Evolutionary conservation across 2,888 invertebrate genomes (phyloP).

Genomic region (Drosophila neonasuta): DNA sequence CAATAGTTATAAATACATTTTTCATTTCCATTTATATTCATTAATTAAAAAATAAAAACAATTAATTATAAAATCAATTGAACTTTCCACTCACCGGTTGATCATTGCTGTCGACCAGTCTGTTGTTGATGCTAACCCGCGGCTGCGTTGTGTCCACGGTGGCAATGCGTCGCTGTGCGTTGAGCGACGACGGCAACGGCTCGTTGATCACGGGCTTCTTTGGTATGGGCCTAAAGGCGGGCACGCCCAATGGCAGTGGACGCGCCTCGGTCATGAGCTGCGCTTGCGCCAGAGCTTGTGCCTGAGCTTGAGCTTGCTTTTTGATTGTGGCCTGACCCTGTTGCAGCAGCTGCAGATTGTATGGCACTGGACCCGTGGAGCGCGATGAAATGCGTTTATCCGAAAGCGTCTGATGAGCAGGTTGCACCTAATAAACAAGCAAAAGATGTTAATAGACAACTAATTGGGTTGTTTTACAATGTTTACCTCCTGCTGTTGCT

Average conservation of each 20-base stretch:
- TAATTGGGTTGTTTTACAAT: background rate
- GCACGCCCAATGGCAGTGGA: conserved; percentile 85
- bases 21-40: no score
- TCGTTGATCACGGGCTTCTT: conserved; percentile 82
- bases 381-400: conserved; percentile 78
- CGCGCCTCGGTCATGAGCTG: conserved; percentile 83
- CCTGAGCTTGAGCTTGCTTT: conserved; percentile 21
- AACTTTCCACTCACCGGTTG: conserved; percentile 57
- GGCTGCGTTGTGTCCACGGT: conserved; percentile 73
- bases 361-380: conserved; percentile 67
- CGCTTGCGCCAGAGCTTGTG: conserved; percentile 38
- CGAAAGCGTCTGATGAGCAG: conserved; percentile 59
- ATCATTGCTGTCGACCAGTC: conserved; percentile 64
- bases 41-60: background rate
- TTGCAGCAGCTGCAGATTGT: conserved; percentile 60
- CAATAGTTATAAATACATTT: no score
- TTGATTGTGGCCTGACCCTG: conserved; percentile 43
- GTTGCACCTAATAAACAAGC: conserved; percentile 30
- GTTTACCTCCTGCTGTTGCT: conserved; percentile 50
- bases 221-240: conserved; percentile 91
- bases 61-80: no score
- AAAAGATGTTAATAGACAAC: background rate
- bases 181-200: conserved; percentile 21
- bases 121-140: conserved; percentile 76
- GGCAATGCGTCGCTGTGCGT: conserved; percentile 74